Percentiles rank a stretch among this genome's conserved stretches.
Conservation (phyloP, 2,888 invertebrate genomes). For the Cantharis flavilabris region DNA sequence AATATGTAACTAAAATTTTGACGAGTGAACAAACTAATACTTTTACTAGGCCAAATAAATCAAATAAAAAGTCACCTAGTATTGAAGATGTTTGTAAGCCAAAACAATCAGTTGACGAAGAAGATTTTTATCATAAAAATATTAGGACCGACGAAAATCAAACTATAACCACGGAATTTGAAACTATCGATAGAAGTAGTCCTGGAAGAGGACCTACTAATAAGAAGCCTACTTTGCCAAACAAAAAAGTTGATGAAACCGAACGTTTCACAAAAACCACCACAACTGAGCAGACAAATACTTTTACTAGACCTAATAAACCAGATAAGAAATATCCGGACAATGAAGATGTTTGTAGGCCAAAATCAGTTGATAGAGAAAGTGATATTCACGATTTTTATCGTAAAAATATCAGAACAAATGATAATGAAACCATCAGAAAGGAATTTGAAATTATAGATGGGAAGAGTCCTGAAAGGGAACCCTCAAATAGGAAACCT, state of each 20-base stretch:
- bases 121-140: background rate
- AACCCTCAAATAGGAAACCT: background rate
- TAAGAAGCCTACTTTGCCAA: constrained; percentile 8
- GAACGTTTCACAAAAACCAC: background rate
- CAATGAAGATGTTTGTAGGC: background rate
- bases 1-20: background rate
- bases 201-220: background rate
- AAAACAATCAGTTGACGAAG: background rate
- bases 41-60: background rate
- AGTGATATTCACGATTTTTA: background rate
- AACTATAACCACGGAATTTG: background rate
- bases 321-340: constrained; percentile 11
- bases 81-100: background rate
- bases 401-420: background rate
- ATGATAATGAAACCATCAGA: background rate
- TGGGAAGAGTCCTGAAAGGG: background rate
- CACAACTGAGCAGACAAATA: background rate
- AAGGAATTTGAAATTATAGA: background rate
- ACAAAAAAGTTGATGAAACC: background rate
- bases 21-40: background rate
- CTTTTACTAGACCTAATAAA: background rate
- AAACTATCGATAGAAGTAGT: background rate
- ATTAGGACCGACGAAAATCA: background rate
- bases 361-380: background rate
- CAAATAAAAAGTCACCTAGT: background rate